Base-by-base conservation (phyloP, 2,888 invertebrate genomes). In the Eristalinus sepulchralis region DNA sequence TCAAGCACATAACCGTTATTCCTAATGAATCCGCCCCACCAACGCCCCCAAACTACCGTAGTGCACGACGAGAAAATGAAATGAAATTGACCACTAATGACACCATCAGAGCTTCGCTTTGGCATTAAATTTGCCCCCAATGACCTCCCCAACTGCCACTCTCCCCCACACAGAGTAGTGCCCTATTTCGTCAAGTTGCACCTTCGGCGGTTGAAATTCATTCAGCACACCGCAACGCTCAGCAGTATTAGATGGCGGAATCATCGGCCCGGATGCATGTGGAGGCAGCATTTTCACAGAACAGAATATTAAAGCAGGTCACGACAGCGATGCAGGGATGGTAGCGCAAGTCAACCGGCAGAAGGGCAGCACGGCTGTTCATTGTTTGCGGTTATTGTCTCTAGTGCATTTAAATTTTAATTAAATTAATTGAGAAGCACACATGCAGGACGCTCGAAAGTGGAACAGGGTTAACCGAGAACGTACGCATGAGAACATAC, bases 371-470 rank as follows among this genome's bases (percentile, higher is more conserved):
- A 31, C 20, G 57, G 17, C 70, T 57, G 24, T 68, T 63, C 63
- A 71, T 82, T 77, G 70, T 70, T 20, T 66, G 59, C 39, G 59
- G 64, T 76, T 55, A 20, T 70, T 70, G 27, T 76, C 22, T 47
- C 47, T 27, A 10, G 13, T 75, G 36, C n/a, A 66, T 67, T 22
- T 68, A 76, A 71, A 59, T 59, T 82, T 85, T 82, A 82, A 77
- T 85, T 85, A 81, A 85, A 82, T 82, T 77, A 81, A 77, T 57
- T 85, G 66, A 72, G 77, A 72, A 72, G 34, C 72, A 63, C 60
- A 34, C 31, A 59, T 67, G 17, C 22, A 75, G 1, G 53, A 11
- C 60, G 53, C n/a, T 13, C 57, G 4, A 11, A 24, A 11, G 22
- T 11, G 24, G 57, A 11, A 20, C 36, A 17, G 6, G 33, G 13